phyloP scores from a whole-genome alignment of 2,113 vertebrate genomes.

The Gallinago paraguaiae region DNA sequence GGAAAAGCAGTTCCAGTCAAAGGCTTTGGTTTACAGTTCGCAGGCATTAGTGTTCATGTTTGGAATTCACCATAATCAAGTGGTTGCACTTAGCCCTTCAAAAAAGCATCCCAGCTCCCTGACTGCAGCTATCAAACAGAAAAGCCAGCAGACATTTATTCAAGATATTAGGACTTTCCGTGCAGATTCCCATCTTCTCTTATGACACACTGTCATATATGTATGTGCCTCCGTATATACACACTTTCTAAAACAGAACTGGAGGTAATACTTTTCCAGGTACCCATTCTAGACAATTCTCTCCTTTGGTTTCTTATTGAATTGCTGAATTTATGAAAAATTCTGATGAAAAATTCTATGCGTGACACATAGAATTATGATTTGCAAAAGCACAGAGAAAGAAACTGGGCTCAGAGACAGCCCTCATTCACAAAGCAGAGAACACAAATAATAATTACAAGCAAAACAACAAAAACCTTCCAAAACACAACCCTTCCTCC shows the following conservation, averaged over 20 bases:
- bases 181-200: neutral
- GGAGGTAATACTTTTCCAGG: neutral
- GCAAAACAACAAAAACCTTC: neutral
- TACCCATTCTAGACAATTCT: neutral
- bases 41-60: neutral
- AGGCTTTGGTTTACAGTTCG: neutral
- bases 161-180: neutral
- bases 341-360: neutral
- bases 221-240: neutral
- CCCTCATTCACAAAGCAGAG: neutral
- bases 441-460: neutral
- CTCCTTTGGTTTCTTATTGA: neutral
- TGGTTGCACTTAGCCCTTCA: neutral
- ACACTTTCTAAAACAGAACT: neutral
- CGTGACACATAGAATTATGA: neutral
- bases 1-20: constrained; percentile 32
- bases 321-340: neutral
- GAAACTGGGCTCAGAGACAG: neutral
- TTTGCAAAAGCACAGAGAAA: neutral
- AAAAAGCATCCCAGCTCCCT: neutral
- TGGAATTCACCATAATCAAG: neutral
- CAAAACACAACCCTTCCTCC: neutral
- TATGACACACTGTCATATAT: neutral
- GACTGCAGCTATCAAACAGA: neutral
- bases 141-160: neutral